Percentiles rank a stretch among this genome's conserved stretches.
Evolutionary conservation across 2,797 vertebrate genomes (phyloP).

Genomic region (Calcarius lapponicus): DNA sequence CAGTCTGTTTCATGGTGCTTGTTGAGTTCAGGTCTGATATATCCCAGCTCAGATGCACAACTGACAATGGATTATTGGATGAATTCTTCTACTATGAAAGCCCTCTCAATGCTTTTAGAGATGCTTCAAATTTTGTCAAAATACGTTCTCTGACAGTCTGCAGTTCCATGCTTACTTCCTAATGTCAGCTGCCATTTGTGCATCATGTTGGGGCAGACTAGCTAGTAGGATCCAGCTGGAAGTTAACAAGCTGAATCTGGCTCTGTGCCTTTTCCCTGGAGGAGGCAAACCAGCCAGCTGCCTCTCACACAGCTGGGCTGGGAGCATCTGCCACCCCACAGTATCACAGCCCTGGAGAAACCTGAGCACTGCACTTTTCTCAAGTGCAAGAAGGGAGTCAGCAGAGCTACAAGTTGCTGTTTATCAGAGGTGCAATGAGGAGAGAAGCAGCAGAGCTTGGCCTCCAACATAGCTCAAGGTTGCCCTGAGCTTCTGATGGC

Average conservation of each 20-base stretch:
- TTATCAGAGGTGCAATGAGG: neutral
- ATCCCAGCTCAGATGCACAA: neutral
- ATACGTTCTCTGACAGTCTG: neutral
- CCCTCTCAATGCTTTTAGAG: neutral
- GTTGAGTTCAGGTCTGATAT: neutral
- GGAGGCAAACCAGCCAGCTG: neutral
- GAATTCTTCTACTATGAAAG: neutral
- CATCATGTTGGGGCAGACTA: neutral
- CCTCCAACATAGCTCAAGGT: neutral
- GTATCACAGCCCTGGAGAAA: neutral
- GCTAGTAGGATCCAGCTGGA: neutral
- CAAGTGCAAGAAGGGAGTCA: neutral
- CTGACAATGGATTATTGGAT: neutral
- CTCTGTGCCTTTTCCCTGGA: neutral
- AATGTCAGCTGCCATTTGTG: neutral
- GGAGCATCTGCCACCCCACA: neutral
- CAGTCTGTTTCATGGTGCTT: neutral
- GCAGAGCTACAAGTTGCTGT: neutral
- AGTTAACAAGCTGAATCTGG: neutral
- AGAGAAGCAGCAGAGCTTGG: neutral
- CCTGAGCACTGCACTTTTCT: neutral
- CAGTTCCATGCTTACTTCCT: neutral
- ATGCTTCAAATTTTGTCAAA: neutral
- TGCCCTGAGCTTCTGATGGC: neutral
- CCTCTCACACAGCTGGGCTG: neutral